Evolutionary conservation across 2,113 vertebrate genomes (phyloP).

Genomic region (Jacana jacana): DNA sequence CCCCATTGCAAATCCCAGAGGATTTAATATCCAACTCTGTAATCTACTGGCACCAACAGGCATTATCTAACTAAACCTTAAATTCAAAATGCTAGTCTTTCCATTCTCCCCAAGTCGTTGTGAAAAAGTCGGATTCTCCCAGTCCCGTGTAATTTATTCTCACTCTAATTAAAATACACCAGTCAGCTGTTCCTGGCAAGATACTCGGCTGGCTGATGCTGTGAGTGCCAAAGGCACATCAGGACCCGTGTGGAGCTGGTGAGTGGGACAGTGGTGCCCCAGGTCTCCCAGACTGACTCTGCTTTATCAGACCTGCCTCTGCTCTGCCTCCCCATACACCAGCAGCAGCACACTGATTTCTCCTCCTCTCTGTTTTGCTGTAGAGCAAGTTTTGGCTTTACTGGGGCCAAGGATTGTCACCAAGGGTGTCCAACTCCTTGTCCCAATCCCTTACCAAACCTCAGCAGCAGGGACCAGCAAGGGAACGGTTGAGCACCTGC

Average conservation of each 20-base stretch:
- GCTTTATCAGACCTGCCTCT: neutral
- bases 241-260: neutral
- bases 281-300: neutral
- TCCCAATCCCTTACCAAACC: neutral
- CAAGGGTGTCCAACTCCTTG: neutral
- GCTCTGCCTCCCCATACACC: accelerated
- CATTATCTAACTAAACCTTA: slow-evolving; percentile 81
- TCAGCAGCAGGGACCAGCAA: neutral
- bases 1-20: slow-evolving; percentile 71
- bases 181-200: neutral
- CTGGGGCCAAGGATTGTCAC: too few species aligned
- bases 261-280: neutral
- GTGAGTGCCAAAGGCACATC: neutral
- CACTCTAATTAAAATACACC: slow-evolving; percentile 66
- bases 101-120: slow-evolving; percentile 9
- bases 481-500: neutral
- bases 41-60: slow-evolving; percentile 80
- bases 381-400: neutral
- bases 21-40: slow-evolving; percentile 82
- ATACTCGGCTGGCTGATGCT: neutral
- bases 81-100: slow-evolving; percentile 76
- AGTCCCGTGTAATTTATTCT: slow-evolving; percentile 38
- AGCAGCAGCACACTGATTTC: neutral
- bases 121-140: neutral
- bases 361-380: neutral